Percentiles rank a stretch among this genome's conserved stretches.
Evolutionary conservation across 2,888 invertebrate species (phyloP).

Genomic region (Nemotelus pantherinus): DNA sequence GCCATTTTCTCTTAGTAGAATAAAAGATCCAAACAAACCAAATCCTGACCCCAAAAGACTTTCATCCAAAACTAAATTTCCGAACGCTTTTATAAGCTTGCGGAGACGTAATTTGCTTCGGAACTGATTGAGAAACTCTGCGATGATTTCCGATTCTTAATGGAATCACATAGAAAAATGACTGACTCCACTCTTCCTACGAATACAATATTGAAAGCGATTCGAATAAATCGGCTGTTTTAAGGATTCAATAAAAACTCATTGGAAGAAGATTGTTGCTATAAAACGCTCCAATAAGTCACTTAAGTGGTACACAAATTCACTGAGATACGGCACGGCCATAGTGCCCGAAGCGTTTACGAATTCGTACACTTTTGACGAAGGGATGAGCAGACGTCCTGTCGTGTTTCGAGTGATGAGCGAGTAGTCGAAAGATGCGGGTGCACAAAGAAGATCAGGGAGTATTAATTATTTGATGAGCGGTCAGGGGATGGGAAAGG

Average conservation of each 20-base stretch:
- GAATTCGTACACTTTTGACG: not conserved
- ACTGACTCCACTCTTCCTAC: not conserved
- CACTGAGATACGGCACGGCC: constrained; percentile 4
- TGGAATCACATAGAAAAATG: not conserved
- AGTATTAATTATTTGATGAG: constrained; percentile 36
- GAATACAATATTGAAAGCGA: not conserved
- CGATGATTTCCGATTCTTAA: not conserved
- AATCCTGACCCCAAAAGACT: too few species aligned
- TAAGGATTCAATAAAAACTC: constrained; percentile 43
- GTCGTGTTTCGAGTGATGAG: not conserved
- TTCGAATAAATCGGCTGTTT: constrained; percentile 27
- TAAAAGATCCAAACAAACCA: too few species aligned
- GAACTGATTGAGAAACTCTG: not conserved
- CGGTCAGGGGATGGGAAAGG: constrained; percentile 24
- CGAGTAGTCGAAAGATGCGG: too few species aligned
- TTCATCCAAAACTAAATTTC: too few species aligned
- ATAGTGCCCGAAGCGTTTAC: not conserved
- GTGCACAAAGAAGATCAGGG: not conserved
- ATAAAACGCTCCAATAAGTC: constrained; percentile 30
- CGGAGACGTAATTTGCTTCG: not conserved
- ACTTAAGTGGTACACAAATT: constrained; percentile 37
- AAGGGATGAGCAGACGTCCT: not conserved
- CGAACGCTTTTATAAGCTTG: too few species aligned
- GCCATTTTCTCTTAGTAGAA: too few species aligned
- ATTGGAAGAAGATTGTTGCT: constrained; percentile 37